Percentiles rank a stretch among this genome's conserved stretches.
phyloP scores from a whole-genome alignment of 2,797 vertebrate species.

The Xiphorhynchus erythropygius region DNA sequence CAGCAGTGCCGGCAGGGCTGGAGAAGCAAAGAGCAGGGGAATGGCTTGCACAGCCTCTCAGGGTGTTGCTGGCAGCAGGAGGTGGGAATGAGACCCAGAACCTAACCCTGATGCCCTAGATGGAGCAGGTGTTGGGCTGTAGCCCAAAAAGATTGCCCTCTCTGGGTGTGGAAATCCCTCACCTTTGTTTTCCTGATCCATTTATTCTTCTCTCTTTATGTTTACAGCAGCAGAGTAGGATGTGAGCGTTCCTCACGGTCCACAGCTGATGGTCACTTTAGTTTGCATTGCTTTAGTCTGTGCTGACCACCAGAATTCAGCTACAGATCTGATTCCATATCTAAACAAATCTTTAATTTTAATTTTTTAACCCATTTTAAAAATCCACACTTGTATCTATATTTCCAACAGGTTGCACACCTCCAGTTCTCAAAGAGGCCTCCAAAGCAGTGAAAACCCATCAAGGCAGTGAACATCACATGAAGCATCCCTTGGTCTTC shows the following conservation, averaged over 20 bases:
- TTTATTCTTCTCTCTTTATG: background rate
- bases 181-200: background rate
- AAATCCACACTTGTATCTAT: background rate
- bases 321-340: rapidly evolving
- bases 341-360: background rate
- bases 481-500: background rate
- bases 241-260: rapidly evolving
- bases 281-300: background rate
- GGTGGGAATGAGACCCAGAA: background rate
- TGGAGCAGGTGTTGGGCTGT: rapidly evolving
- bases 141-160: background rate
- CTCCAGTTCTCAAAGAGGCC: background rate
- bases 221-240: background rate
- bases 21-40: background rate
- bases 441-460: background rate
- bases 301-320: background rate
- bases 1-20: background rate
- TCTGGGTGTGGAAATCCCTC: background rate
- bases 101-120: rapidly evolving
- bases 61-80: background rate
- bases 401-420: background rate
- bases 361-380: background rate
- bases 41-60: background rate
- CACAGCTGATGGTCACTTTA: background rate
- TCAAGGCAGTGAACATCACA: background rate